phyloP scores from a whole-genome alignment of 2,888 invertebrate genomes.

The Caprella mutica region DNA sequence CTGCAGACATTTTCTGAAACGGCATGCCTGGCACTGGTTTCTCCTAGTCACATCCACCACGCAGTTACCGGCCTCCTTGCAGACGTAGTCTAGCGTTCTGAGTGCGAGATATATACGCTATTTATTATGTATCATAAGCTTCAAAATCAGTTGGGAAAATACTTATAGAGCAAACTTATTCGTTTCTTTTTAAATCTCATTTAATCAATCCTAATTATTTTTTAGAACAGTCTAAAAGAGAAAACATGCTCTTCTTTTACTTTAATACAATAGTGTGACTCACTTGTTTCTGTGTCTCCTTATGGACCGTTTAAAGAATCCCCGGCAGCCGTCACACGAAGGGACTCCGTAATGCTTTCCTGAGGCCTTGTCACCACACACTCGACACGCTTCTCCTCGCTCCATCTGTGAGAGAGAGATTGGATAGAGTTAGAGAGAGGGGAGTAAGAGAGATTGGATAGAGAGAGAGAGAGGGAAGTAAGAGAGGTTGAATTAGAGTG shows the following conservation, averaged over 20 bases:
- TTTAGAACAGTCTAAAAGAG: neutral
- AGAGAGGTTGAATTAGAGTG: too few species aligned
- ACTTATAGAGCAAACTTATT: neutral
- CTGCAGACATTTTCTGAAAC: conserved; percentile 77
- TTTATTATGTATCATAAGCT: too few species aligned
- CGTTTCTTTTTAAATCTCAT: neutral
- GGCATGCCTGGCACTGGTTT: conserved; percentile 89
- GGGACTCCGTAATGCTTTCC: conserved; percentile 86
- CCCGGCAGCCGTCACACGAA: conserved; percentile 73
- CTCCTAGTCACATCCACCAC: conserved; percentile 80
- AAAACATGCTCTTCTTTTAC: too few species aligned
- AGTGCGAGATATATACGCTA: conserved; percentile 20
- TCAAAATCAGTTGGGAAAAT: too few species aligned
- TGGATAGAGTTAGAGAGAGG: too few species aligned
- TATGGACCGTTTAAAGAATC: conserved; percentile 88
- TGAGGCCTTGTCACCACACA: conserved; percentile 72
- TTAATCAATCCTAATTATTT: neutral
- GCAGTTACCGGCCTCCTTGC: conserved; percentile 78
- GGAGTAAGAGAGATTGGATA: neutral
- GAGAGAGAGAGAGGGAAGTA: too few species aligned
- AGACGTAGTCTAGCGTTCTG: conserved; percentile 79
- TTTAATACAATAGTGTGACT: too few species aligned
- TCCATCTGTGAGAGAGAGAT: conserved; percentile 26
- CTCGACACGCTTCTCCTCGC: conserved; percentile 55
- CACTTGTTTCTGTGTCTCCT: conserved; percentile 46